These are phyloP conservation scores for Progne subis DNA, from an alignment of 2,113 vertebrate species.

Conservation along the genomic window DNA sequence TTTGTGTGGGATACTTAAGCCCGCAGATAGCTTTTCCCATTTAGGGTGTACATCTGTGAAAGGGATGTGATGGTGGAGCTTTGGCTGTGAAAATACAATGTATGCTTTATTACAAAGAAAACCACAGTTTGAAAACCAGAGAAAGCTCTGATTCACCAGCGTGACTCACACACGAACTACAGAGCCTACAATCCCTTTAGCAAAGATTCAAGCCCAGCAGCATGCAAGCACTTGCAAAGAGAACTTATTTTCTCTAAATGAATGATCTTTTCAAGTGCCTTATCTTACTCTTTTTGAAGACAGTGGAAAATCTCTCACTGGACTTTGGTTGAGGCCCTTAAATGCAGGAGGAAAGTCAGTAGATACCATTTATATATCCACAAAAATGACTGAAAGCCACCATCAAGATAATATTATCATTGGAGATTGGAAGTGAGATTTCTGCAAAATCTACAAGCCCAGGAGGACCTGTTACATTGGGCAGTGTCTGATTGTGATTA, in stretches of 20 bases:
- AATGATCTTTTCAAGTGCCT: constrained; percentile 43
- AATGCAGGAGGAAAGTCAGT: not conserved
- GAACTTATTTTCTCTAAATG: constrained; percentile 15
- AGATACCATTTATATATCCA: not conserved
- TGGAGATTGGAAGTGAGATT: constrained; percentile 1
- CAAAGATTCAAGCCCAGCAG: constrained; percentile 25
- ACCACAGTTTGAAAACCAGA: constrained; percentile 55
- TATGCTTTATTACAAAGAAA: constrained; percentile 70
- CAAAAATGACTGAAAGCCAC: not conserved
- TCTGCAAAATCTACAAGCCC: not conserved
- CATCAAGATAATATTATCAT: constrained; percentile 2
- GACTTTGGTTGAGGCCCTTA: not conserved
- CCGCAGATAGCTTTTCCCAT: not conserved
- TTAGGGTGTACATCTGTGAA: not conserved
- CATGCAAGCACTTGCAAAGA: constrained; percentile 64
- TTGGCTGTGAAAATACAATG: constrained; percentile 58
- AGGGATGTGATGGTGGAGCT: not conserved
- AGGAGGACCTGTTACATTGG: not conserved
- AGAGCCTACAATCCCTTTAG: constrained; percentile 48
- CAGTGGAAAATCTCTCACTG: not conserved
- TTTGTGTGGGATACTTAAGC: not conserved
- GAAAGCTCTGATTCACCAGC: constrained; percentile 72
- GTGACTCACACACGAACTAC: constrained; percentile 62
- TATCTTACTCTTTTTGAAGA: constrained; percentile 17
- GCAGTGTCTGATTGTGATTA: not conserved